Base-by-base conservation (phyloP, 2,797 vertebrate genomes). In the Lateolabrax maculatus region DNA sequence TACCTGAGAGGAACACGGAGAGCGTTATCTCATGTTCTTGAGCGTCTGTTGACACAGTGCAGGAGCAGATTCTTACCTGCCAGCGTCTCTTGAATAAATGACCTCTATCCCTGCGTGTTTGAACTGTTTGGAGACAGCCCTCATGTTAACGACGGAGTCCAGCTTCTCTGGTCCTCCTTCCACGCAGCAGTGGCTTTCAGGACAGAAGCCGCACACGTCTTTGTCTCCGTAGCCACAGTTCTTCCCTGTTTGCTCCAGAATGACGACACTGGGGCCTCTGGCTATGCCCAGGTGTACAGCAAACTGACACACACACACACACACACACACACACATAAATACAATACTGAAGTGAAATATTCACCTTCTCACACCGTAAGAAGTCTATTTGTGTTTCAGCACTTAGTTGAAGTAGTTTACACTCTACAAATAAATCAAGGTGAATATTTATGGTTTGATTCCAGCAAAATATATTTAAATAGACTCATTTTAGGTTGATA, bases 221-320 rank as follows among this genome's bases (percentile, higher is more conserved):
- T 56, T 89, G 41, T 97, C 94, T 49, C n/a, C 87, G 90, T 97
- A 98, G 23, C 94, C 93, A 67, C 67, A 81, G 93, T 97, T 98
- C 91, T 93, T 96, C 77, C 94, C 96, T 15, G 94, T 95, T 90
- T 97, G 97, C 87, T 97, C 96, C 65, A 98, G 91, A 84, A 93
- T 85, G 81, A 96, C 78, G 0, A 85, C 87, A 73, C 90, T 94
- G 89, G 94, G 58, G 0, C 95, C 93, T 18, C 94, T 82, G 80
- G 93, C 92, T 74, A 96, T 66, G 21, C 96, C 97, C 56, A 97
- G 77, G 0, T 97, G 96, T 77, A 97, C 92, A 31, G 79, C 84
- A 62, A 98, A 90, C 97, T 97, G 66, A 21, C 53, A 29, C 2
- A 44, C 36, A 80, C 13, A 84, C 9, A 29, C 25, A 79, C 4